Base-by-base conservation (phyloP, 1,140 invertebrate genomes). In the Drosophila novamexicana region DNA sequence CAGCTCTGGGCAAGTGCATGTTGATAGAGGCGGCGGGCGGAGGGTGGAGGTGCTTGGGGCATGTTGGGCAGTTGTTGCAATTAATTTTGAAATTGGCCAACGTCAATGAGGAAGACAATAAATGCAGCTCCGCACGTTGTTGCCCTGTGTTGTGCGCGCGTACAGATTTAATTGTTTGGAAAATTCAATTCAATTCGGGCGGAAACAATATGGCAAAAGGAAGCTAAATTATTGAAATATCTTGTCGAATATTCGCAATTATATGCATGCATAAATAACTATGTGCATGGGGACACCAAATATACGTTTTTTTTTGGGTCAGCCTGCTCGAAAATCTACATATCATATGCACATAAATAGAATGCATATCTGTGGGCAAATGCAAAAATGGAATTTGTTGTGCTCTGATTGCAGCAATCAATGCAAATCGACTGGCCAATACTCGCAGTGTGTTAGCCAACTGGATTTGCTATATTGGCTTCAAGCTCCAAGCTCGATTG, bases 71-170 rank as follows among this genome's bases (percentile, higher is more conserved):
- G 53, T 75, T 70, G 71, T 64, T 80, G 82, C 79, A 84, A 88
- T 88, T 86, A 86, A 88, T 88, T 88, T 18, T 39, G 58, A 71
- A 83, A 83, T 89, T 89, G 83, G 76, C 76, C 75, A 89, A 73
- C 65, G 59, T 67, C 79, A 82, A 73, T 77, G 58, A 50, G 49
- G 14, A 50, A 42, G 53, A 39, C 8, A 50, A 29, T 22, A 29
- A 12, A 53, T 42, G 14, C 22, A 6, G 16, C 29, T 45, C 22
- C 32, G 6, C 42, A 34, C 34, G 32, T 16, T 40, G 34, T 16
- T 9, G 49, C 36, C 18, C 34, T 16, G 9, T 40, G 34, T 16
- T 22, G 22, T 22, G 2, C 22, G 22, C 22, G 22, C 2, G 5
- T 12, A 32, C 32, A 39, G 22, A 80, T 75, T 77, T 75, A 88